phyloP scores from a whole-genome alignment of 2,113 vertebrate genomes.

The Chlorocebus sabaeus region DNA sequence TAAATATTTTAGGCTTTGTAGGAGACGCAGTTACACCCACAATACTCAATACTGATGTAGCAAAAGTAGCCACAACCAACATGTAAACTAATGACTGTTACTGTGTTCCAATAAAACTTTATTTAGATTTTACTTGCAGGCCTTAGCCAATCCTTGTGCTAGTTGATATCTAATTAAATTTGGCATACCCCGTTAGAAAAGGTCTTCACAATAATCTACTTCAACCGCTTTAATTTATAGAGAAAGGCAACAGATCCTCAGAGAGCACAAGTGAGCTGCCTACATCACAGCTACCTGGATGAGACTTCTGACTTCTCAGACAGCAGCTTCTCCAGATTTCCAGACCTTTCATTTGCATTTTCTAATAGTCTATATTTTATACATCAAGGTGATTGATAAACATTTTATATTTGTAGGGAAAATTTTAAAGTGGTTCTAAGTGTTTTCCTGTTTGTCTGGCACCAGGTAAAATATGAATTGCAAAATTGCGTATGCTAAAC shows the following conservation, averaged over 20 bases:
- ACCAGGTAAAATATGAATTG: neutral
- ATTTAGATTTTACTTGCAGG: neutral
- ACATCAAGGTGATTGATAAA: neutral
- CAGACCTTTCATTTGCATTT: neutral
- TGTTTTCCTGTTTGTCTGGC: neutral
- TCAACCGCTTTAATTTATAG: neutral
- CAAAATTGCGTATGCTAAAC: neutral
- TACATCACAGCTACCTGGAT: neutral
- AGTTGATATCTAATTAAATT: neutral
- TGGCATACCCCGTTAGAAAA: neutral
- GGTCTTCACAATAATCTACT: neutral
- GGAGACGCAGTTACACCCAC: accelerated
- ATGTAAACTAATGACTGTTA: neutral
- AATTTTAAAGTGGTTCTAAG: neutral
- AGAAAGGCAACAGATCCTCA: neutral
- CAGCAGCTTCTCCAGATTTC: neutral
- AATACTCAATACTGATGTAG: neutral
- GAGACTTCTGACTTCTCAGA: neutral
- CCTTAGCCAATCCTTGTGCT: neutral
- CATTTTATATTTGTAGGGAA: neutral
- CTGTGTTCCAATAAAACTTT: neutral
- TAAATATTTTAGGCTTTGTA: neutral
- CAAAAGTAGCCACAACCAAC: neutral
- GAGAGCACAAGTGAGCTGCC: neutral
- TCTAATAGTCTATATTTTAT: neutral